A percentile compares a stretch with the other conserved stretches of the same genome.
Conservation (phyloP, 2,797 vertebrate genomes). For the Rhabdomys pumilio region DNA sequence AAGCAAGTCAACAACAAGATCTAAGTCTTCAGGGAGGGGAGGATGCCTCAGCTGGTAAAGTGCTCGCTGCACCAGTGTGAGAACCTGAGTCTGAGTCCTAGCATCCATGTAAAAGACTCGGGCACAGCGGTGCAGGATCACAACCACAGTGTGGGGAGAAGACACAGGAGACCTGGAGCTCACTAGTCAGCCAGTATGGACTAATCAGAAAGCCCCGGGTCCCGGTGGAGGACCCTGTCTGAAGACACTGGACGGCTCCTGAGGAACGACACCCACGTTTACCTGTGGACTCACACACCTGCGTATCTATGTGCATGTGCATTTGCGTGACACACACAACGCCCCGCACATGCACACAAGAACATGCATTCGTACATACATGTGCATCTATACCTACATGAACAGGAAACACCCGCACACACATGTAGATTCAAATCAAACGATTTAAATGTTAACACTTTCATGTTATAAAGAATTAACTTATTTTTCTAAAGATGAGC, state of each 20-base stretch:
- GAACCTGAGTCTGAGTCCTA: neutral
- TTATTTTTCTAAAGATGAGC: constrained; percentile 42
- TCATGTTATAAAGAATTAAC: constrained; percentile 40
- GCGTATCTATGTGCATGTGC: neutral
- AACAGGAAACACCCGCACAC: neutral
- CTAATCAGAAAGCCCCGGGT: neutral
- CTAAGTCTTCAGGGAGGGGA: neutral
- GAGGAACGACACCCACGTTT: neutral
- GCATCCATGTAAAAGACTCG: neutral
- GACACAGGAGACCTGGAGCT: neutral
- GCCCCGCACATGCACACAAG: neutral
- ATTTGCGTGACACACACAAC: neutral
- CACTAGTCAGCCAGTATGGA: neutral
- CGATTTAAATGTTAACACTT: constrained; percentile 60
- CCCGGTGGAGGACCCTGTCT: neutral
- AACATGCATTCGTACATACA: neutral
- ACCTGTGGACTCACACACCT: neutral
- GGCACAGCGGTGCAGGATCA: neutral
- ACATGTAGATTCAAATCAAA: constrained; percentile 51
- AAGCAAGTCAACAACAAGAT: neutral
- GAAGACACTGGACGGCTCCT: neutral
- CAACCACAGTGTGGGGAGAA: neutral
- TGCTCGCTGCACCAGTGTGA: neutral
- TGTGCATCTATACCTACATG: neutral
- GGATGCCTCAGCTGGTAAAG: neutral